Percentiles rank a stretch among this genome's conserved stretches.
These are phyloP conservation scores for Mylabris phalerata DNA, from an alignment of 1,140 invertebrate species.

Conservation along the genomic window DNA sequence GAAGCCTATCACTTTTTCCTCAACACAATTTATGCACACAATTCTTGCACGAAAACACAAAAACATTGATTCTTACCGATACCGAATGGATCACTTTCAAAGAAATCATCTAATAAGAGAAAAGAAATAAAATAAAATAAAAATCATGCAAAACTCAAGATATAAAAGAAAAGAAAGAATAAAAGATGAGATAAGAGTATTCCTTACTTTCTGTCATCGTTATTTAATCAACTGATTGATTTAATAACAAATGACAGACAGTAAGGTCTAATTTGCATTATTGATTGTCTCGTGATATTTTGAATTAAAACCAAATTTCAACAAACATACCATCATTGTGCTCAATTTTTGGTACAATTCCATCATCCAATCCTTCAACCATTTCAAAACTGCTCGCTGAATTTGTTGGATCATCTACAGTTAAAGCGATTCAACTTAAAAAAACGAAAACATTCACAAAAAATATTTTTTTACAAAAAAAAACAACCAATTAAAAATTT, in stretches of 20 bases:
- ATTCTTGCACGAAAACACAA: background rate
- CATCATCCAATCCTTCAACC: slow-evolving; percentile 42
- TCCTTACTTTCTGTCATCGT: background rate
- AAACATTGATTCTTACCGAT: background rate
- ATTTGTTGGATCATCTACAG: slow-evolving; percentile 46
- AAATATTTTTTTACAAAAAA: slow-evolving; percentile 3
- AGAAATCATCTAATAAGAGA: slow-evolving; percentile 10
- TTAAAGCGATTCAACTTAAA: slow-evolving; percentile 32
- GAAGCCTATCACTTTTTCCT: too few relatives aligned
- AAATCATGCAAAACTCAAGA: background rate
- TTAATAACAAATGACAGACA: too few relatives aligned
- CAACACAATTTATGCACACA: background rate
- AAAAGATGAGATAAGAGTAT: background rate
- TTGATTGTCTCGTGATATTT: too few relatives aligned
- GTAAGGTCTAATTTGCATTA: too few relatives aligned
- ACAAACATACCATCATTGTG: slow-evolving; percentile 35
- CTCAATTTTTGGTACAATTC: slow-evolving; percentile 24
- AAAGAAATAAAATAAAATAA: slow-evolving; percentile 2
- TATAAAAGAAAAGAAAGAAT: too few relatives aligned
- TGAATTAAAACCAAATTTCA: background rate
- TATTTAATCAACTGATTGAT: too few relatives aligned
- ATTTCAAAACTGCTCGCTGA: slow-evolving; percentile 54
- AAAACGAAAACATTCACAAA: slow-evolving; percentile 1
- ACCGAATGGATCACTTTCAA: background rate
- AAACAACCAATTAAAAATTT: background rate